phyloP scores from a whole-genome alignment of 2,797 vertebrate genomes.

The Myotis pilosus region DNA sequence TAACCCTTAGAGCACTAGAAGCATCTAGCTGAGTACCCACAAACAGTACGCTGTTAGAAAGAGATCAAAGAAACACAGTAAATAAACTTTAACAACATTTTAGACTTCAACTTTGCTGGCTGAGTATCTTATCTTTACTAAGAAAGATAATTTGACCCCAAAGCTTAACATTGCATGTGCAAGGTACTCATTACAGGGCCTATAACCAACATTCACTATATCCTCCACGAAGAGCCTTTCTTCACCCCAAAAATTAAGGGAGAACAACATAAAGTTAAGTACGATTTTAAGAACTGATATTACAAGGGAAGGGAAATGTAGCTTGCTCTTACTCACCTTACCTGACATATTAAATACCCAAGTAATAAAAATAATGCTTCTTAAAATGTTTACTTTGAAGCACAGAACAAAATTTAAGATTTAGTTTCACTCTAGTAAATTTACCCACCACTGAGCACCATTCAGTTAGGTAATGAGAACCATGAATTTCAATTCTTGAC shows the following conservation, averaged over 20 bases:
- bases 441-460: neutral
- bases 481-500: neutral
- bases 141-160: neutral
- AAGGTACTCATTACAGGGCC: neutral
- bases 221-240: neutral
- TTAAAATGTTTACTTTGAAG: constrained; percentile 12
- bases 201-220: neutral
- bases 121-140: neutral
- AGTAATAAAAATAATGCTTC: neutral
- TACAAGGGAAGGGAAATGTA: neutral
- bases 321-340: neutral
- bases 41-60: neutral
- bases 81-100: neutral
- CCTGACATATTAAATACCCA: neutral
- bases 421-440: neutral
- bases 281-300: neutral
- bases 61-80: neutral
- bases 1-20: neutral
- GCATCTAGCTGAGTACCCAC: neutral
- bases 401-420: neutral
- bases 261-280: neutral
- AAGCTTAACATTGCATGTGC: neutral
- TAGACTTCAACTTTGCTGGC: neutral
- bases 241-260: neutral
- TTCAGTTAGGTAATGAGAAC: neutral